Conservation (phyloP, 2,113 vertebrate species). For the Cnemophilus loriae region DNA sequence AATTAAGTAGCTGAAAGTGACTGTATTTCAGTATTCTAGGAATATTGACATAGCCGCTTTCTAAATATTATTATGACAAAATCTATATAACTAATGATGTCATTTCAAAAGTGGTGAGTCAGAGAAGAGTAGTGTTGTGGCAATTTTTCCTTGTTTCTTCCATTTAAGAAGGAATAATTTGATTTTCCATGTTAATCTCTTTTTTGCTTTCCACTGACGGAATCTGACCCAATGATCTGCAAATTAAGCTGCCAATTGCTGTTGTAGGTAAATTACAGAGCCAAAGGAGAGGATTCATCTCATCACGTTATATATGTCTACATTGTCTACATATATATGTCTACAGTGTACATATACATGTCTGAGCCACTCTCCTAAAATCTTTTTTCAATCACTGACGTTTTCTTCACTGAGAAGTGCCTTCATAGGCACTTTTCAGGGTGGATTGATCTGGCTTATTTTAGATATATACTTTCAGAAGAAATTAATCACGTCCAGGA, state of each 20-base stretch:
- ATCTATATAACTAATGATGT: not conserved
- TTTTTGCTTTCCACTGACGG: not conserved
- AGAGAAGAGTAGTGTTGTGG: not conserved
- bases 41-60: not conserved
- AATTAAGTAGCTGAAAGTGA: not conserved
- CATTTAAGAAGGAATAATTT: not conserved
- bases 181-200: not conserved
- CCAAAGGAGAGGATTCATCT: not conserved
- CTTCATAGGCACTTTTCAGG: not conserved
- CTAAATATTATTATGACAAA: not conserved
- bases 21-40: not conserved
- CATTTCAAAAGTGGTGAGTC: not conserved
- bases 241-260: not conserved
- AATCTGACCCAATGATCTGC: not conserved
- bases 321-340: accelerated
- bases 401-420: not conserved
- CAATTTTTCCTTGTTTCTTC: not conserved
- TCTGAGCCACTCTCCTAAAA: not conserved
- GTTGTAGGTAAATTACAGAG: not conserved
- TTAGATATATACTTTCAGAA: not conserved
- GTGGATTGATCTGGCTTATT: not conserved
- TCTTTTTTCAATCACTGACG: not conserved
- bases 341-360: not conserved
- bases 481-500: not conserved
- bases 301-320: not conserved